phyloP scores from a whole-genome alignment of 2,113 vertebrate genomes.

The Lophotis ruficrista region DNA sequence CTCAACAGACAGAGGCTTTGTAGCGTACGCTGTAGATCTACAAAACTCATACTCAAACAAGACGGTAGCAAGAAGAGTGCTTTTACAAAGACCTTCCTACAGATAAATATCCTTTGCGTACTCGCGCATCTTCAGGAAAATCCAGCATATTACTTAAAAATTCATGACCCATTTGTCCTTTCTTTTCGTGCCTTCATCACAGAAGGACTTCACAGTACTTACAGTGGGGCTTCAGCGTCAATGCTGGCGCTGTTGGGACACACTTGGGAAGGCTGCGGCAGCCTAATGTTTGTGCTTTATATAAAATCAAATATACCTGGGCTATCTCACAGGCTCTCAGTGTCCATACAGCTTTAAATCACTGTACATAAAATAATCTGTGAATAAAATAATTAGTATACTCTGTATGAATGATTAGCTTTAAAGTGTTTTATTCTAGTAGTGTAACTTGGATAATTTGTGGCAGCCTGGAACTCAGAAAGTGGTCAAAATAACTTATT shows the following conservation, averaged over 20 bases:
- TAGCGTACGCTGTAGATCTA: not conserved
- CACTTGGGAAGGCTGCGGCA: not conserved
- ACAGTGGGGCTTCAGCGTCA: not conserved
- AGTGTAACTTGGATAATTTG: conserved; percentile 33
- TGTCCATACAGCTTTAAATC: not conserved
- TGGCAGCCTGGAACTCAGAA: conserved; percentile 40
- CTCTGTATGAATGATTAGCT: conserved; percentile 55
- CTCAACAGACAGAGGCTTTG: not conserved
- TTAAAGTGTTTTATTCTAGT: conserved; percentile 59
- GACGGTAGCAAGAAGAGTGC: not conserved
- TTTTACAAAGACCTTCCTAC: not conserved
- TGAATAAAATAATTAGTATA: conserved; percentile 66
- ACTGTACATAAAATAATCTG: not conserved
- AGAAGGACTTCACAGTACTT: not conserved
- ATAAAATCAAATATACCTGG: not conserved
- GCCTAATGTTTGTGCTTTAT: not conserved
- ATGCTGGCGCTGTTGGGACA: not conserved
- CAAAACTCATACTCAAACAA: not conserved
- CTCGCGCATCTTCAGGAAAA: not conserved
- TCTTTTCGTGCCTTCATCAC: not conserved
- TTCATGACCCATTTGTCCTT: not conserved
- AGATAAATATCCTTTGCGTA: not conserved
- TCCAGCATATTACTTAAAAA: not conserved
- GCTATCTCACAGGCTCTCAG: not conserved
- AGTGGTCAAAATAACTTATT: conserved; percentile 55